Conservation (phyloP, 2,113 vertebrate genomes). For the Hipposideros armiger region DNA sequence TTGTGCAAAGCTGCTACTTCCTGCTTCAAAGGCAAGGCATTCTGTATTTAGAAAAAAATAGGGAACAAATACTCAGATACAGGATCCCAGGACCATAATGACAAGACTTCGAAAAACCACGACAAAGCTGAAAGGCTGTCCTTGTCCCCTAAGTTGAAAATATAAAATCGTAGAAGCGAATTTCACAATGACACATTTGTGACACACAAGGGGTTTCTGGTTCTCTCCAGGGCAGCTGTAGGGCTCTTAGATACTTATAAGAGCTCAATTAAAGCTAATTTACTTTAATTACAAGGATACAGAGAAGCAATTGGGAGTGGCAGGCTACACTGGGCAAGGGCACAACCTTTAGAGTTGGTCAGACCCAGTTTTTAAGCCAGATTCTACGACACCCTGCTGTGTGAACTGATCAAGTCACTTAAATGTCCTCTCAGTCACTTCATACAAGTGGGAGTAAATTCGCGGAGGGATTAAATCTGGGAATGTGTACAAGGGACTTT, state of each 20-base stretch:
- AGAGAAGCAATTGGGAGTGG: not conserved
- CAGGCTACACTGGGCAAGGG: not conserved
- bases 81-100: not conserved
- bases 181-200: not conserved
- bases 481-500: accelerated
- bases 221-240: not conserved
- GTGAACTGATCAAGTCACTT: too few species aligned
- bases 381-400: accelerated
- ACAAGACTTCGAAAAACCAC: not conserved
- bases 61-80: not conserved
- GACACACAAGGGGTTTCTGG: not conserved
- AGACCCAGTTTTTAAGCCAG: not conserved
- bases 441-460: not conserved
- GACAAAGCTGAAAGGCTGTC: not conserved
- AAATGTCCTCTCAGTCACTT: not conserved
- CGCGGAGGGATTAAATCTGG: accelerated
- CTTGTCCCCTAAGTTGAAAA: not conserved
- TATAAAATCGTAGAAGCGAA: not conserved
- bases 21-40: not conserved
- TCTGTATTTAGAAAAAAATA: not conserved
- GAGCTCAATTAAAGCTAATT: not conserved
- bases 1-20: not conserved
- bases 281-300: not conserved
- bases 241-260: not conserved
- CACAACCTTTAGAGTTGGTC: not conserved